Evolutionary conservation across 92 coral and sea anemone genomes (phyloP), one percentile per base, ranked within the genome.

Genomic region (Phenganax stokvisi): DNA sequence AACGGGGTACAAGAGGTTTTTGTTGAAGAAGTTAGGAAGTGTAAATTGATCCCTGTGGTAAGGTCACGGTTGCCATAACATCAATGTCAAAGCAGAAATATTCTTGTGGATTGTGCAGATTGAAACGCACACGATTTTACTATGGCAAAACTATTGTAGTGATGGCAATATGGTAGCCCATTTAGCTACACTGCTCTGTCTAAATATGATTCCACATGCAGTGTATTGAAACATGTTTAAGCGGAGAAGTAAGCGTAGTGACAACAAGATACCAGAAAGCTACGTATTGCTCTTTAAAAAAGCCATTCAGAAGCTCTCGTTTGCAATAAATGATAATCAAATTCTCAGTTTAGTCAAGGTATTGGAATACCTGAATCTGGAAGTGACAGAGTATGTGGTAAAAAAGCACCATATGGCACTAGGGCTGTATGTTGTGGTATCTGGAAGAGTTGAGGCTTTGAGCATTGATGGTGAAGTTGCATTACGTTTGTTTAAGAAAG

Each of bases 241-340:
- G 65, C 72, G 71, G 56, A 79, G 65, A 29, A 69, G 74, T 30
- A 79, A 62, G 63, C 58, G 62, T 31, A 56, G 51, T 15, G 74
- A 79, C 6, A 69, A 30, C 57, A 79, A 79, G 51, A 15, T 79
- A n/a, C 74, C 83, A 64, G 83, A 64, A 55, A 79, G 69, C 69
- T 25, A 10, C 60, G 37, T 79, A 54, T 13, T 17, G 10, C 62
- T 79, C 11, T 65, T 79, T 10, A 64, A 79, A 64, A 64, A 29
- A 51, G 83, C 83, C 17, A 44, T 79, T 27, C 69, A 61, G 9
- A 79, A 64, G 31, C 74, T 79, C 20, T 73, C 83, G 3, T n/a
- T 16, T 79, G 74, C 63, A 13, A 10, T 79, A 53, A 64, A 63
- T 65, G 83, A 79, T 11, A 17, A 29, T 11, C 60, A 79, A 64